Conservation (phyloP, 2,113 vertebrate species). For the Odocoileus virginianus region DNA sequence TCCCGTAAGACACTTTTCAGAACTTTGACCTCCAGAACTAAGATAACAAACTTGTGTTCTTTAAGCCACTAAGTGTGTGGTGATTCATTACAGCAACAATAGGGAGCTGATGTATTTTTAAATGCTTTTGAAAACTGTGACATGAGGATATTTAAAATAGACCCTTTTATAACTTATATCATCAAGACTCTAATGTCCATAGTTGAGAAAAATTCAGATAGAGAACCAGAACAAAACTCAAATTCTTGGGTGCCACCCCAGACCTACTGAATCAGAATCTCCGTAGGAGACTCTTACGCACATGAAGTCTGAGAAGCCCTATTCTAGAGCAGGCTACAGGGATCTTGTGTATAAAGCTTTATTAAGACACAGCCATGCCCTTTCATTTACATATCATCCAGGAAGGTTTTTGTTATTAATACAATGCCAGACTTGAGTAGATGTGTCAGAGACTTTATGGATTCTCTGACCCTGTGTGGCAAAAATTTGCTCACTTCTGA, state of each 20-base stretch:
- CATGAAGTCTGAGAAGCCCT: not conserved
- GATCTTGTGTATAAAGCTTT: not conserved
- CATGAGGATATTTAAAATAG: not conserved
- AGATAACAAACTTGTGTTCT: not conserved
- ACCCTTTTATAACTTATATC: not conserved
- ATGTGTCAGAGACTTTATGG: not conserved
- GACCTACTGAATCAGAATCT: not conserved
- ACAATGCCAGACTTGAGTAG: not conserved
- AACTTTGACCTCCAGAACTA: not conserved
- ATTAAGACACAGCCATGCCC: not conserved
- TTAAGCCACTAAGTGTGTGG: not conserved
- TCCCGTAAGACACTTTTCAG: not conserved
- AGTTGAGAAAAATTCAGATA: not conserved
- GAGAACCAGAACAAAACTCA: not conserved
- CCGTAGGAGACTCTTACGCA: not conserved
- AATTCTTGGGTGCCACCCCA: not conserved
- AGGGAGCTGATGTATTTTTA: not conserved
- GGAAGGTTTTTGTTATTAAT: not conserved
- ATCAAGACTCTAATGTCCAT: not conserved
- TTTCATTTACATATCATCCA: not conserved
- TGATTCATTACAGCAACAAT: not conserved
- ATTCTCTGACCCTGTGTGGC: not conserved
- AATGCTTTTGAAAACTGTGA: not conserved
- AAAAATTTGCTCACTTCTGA: not conserved
- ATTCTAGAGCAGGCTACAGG: not conserved